These are phyloP conservation scores for Centropus bengalensis DNA, from an alignment of 2,113 vertebrate species.

Conservation along the genomic window DNA sequence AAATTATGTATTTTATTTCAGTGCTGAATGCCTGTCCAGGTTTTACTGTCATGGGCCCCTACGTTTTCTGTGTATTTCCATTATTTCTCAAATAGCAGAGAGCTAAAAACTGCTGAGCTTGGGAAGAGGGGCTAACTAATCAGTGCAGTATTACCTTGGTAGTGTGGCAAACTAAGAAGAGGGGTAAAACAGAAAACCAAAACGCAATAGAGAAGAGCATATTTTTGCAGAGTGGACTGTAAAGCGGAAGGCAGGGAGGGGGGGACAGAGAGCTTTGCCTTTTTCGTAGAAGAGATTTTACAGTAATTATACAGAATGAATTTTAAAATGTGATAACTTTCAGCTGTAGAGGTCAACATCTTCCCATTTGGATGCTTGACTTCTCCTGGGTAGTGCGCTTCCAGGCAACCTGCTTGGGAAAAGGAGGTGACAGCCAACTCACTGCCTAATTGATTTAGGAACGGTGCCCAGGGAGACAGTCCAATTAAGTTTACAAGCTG, in stretches of 20 bases:
- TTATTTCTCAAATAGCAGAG: conserved; percentile 15
- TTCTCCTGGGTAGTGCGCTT: conserved; percentile 78
- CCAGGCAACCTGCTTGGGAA: conserved; percentile 80
- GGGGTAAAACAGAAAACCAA: neutral
- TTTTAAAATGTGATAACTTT: conserved; percentile 79
- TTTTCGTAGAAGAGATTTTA: conserved; percentile 47
- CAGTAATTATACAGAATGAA: conserved; percentile 69
- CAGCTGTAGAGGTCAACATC: conserved; percentile 80
- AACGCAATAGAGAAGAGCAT: neutral
- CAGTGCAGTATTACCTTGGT: conserved; percentile 51
- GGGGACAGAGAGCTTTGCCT: neutral
- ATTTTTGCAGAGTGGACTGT: conserved; percentile 23
- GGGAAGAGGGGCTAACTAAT: conserved; percentile 56
- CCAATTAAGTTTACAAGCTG: conserved; percentile 97
- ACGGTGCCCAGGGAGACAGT: conserved; percentile 82
- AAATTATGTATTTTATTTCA: neutral
- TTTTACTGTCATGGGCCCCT: neutral
- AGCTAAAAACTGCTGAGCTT: conserved; percentile 51
- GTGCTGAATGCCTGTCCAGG: neutral
- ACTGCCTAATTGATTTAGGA: conserved; percentile 90
- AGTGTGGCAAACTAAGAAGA: neutral
- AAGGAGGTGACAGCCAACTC: conserved; percentile 84
- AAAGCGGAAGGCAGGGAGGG: neutral
- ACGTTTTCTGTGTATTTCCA: neutral
- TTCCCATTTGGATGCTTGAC: conserved; percentile 81